Evolutionary conservation across 1,140 invertebrate species (phyloP), one percentile per base, ranked within the genome.

Genomic region (Ceratosolen fusciceps): DNA sequence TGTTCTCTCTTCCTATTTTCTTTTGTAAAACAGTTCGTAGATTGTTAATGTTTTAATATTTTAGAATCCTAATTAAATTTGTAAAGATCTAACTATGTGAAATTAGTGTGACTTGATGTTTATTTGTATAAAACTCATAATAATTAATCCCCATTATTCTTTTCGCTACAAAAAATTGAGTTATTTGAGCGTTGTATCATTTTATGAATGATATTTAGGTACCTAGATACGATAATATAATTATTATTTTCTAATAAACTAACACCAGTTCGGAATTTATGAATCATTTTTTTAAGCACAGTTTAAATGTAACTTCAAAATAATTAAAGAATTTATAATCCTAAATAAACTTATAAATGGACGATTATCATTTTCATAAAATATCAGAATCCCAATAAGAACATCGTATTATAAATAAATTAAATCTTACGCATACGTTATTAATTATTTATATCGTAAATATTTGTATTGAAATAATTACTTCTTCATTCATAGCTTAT

Each of bases 1-100:
- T 19, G 29, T n/a, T n/a, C n/a, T n/a, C n/a, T n/a, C n/a, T n/a
- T n/a, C n/a, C n/a, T n/a, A n/a, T 62, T 7, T 34, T 34, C 34
- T 34, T 62, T 34, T 58, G 16, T 60, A 29, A 60, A 60, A 3
- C 24, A 60, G 26, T 29, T 60, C 31, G 58, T 62, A 16, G 58
- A 9, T 19, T 16, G n/a, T 34, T 37, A 62, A 62, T 62, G 29
- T 62, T 62, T 62, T 19, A 62, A 34, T 62, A 62, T 62, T 62
- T 62, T 62, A n/a, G 60, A 62, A 62, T 62, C n/a, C 21, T 34
- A 26, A 62, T 34, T 4, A 2, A 1, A 62, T 34, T 16, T 34
- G 21, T 52, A 21, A 52, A 9, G 49, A 52, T 8, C 49, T 52
- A 21, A 14, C 49, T 52, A 52, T 52, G 49, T 2, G 49, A 52